Conservation (phyloP, 2,888 invertebrate genomes). For the Andrena bicolor region DNA sequence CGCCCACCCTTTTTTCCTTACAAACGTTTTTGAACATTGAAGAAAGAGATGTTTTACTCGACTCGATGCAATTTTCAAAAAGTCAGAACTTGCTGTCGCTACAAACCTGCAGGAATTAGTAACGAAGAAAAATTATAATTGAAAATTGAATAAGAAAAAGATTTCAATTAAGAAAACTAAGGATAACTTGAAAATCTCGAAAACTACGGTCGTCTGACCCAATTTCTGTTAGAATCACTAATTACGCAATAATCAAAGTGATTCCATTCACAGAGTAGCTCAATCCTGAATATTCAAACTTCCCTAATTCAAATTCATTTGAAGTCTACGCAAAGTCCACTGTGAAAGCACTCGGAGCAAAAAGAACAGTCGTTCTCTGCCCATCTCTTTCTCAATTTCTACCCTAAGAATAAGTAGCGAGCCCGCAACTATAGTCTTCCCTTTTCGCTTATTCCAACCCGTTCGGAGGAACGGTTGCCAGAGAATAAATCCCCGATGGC, state of each 20-base stretch:
- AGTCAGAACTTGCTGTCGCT: no score
- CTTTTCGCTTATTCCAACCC: neutral
- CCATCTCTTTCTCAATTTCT: slow-evolving; percentile 37
- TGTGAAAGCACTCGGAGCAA: neutral
- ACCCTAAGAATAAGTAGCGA: neutral
- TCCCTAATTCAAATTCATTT: neutral
- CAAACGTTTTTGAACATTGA: slow-evolving; percentile 10
- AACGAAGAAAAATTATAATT: no score
- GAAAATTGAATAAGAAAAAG: no score
- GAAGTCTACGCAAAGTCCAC: neutral
- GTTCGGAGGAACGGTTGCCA: neutral
- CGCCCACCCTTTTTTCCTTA: neutral
- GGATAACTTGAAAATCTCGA: no score
- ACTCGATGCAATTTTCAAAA: no score
- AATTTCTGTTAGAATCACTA: neutral
- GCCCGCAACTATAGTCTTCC: neutral
- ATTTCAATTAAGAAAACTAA: no score
- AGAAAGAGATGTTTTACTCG: slow-evolving; percentile 22
- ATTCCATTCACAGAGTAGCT: neutral
- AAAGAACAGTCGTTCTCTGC: neutral
- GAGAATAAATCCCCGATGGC: slow-evolving; percentile 41
- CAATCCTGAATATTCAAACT: neutral
- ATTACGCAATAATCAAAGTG: neutral
- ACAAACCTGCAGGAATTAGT: no score
- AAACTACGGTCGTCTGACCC: no score